Conservation (phyloP, 2,113 vertebrate genomes). For the Notothenia rossii region DNA sequence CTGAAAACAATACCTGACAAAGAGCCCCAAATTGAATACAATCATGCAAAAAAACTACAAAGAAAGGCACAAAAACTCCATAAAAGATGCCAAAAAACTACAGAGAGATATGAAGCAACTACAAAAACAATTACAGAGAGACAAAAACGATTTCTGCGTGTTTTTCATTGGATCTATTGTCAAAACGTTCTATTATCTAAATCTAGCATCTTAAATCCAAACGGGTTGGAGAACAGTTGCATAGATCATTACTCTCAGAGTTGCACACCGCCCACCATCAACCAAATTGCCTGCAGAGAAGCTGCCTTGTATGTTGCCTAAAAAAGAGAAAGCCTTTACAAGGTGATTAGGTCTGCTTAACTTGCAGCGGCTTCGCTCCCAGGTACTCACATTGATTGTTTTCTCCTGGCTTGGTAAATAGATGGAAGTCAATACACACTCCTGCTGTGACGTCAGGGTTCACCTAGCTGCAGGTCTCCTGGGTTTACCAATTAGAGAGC, state of each 20-base stretch:
- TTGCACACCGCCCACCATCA: constrained; percentile 28
- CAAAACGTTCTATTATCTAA: background rate
- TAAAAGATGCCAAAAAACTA: background rate
- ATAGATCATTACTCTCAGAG: constrained; percentile 33
- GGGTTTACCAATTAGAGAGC: constrained; percentile 67
- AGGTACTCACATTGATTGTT: constrained; percentile 72
- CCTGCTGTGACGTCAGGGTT: constrained; percentile 65
- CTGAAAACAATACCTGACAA: background rate
- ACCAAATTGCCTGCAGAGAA: constrained; percentile 22
- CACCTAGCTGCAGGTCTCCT: constrained; percentile 51
- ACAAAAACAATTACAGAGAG: background rate
- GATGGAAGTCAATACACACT: constrained; percentile 61
- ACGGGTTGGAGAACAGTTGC: constrained; percentile 1
- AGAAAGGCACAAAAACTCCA: background rate
- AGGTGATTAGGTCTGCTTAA: constrained; percentile 62
- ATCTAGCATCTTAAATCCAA: constrained; percentile 3
- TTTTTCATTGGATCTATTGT: too few species aligned
- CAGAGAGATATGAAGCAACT: background rate
- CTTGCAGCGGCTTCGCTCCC: constrained; percentile 42
- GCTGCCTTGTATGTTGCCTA: constrained; percentile 24
- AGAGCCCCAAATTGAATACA: background rate
- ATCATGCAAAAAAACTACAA: background rate
- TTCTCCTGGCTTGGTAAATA: constrained; percentile 61
- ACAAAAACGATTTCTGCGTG: background rate
- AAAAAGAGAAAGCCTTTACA: constrained; percentile 31